Evolutionary conservation across 1,140 invertebrate genomes (phyloP).

Genomic region (Drosophila sechellia): DNA sequence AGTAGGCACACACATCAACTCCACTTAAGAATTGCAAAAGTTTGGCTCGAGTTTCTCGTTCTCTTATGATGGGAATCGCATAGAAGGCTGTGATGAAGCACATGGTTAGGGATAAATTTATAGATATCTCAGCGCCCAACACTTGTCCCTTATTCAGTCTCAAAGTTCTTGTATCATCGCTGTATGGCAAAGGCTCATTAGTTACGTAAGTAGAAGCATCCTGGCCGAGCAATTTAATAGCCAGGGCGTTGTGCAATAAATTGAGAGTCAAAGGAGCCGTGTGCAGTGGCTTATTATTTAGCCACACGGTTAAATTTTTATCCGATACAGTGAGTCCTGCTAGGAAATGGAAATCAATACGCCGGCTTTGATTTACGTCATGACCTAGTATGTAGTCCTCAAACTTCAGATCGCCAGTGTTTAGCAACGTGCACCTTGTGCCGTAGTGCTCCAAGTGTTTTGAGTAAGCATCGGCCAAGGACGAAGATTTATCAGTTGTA

Average conservation of each 20-base stretch:
- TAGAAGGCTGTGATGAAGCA: slow-evolving; percentile 90
- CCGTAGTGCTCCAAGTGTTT: background rate
- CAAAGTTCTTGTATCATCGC: slow-evolving; percentile 45
- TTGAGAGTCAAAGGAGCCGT: slow-evolving; percentile 88
- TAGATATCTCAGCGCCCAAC: slow-evolving; percentile 87
- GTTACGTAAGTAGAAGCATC: slow-evolving; percentile 85
- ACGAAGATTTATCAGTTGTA: background rate
- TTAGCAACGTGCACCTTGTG: background rate
- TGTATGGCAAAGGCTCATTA: slow-evolving; percentile 89
- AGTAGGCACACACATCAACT: slow-evolving; percentile 89
- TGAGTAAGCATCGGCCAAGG: background rate
- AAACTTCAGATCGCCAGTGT: background rate
- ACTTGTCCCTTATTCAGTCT: slow-evolving; percentile 85
- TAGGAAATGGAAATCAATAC: slow-evolving; percentile 51
- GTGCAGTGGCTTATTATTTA: slow-evolving; percentile 89
- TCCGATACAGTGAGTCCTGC: slow-evolving; percentile 80
- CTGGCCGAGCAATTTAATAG: slow-evolving; percentile 67
- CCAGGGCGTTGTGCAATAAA: slow-evolving; percentile 87
- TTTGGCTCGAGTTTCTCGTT: slow-evolving; percentile 86
- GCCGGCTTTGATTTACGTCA: slow-evolving; percentile 3
- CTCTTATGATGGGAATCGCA: slow-evolving; percentile 87
- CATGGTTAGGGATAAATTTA: slow-evolving; percentile 88
- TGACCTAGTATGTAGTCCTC: slow-evolving; percentile 19
- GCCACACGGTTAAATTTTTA: slow-evolving; percentile 85
- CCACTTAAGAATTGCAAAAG: slow-evolving; percentile 89